phyloP scores from a whole-genome alignment of 2,888 invertebrate genomes.

The Blera fallax region DNA sequence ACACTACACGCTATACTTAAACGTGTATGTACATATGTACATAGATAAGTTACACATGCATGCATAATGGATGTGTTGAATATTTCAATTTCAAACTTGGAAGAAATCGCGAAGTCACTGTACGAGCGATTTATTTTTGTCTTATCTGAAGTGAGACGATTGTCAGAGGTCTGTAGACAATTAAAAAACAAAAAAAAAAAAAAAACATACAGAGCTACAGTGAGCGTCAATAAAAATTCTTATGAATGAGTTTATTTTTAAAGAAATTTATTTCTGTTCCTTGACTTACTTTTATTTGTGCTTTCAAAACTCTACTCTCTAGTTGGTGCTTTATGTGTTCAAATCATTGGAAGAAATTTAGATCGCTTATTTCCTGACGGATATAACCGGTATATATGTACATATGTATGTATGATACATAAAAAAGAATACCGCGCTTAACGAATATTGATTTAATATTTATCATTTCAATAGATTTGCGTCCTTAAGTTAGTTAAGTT shows the following conservation, averaged over 20 bases:
- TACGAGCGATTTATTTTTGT: constrained; percentile 13
- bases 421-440: too few relatives aligned
- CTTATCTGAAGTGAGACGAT: constrained; percentile 33
- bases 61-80: background rate
- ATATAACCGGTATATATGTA: too few relatives aligned
- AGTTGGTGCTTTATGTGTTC: too few relatives aligned
- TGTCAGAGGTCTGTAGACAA: constrained; percentile 5
- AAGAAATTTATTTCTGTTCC: too few relatives aligned
- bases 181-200: background rate
- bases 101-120: constrained; percentile 11
- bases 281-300: too few relatives aligned
- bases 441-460: too few relatives aligned
- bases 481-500: too few relatives aligned
- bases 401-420: too few relatives aligned
- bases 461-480: too few relatives aligned
- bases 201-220: background rate
- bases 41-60: background rate
- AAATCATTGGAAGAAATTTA: too few relatives aligned
- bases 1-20: background rate
- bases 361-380: too few relatives aligned
- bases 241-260: background rate
- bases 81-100: constrained; percentile 11
- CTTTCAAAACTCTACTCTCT: too few relatives aligned
- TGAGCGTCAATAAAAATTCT: background rate
- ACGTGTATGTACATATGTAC: background rate